These are phyloP conservation scores for Hybos culiciformis DNA, from an alignment of 2,888 invertebrate species.

Conservation along the genomic window DNA sequence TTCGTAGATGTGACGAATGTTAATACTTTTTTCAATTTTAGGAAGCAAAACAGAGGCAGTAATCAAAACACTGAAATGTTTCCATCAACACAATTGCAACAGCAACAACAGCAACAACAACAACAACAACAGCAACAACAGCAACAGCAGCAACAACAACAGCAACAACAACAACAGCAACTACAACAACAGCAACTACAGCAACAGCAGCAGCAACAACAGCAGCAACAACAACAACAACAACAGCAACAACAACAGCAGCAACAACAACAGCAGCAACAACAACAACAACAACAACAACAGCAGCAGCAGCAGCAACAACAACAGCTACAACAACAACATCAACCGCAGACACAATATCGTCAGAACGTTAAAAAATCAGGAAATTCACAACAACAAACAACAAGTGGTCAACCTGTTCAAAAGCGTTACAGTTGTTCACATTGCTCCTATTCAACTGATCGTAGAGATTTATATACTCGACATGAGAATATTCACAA, in stretches of 20 bases:
- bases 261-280: not conserved
- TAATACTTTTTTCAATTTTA: too few species aligned
- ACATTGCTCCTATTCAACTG: constrained; percentile 83
- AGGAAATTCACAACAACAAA: constrained; percentile 14
- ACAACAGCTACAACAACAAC: constrained; percentile 23
- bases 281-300: too few species aligned
- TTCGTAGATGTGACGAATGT: constrained; percentile 29
- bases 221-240: constrained; percentile 12
- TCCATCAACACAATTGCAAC: constrained; percentile 7
- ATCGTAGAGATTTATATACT: constrained; percentile 78
- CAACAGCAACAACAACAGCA: constrained; percentile 14
- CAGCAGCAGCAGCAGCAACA: constrained; percentile 14
- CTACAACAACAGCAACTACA: too few species aligned
- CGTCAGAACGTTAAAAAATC: constrained; percentile 1
- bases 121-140: constrained; percentile 25
- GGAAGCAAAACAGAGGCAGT: too few species aligned
- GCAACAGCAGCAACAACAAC: constrained; percentile 17
- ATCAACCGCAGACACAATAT: not conserved
- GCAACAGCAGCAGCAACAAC: constrained; percentile 15
- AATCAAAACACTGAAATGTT: too few species aligned
- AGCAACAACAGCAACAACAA: constrained; percentile 5
- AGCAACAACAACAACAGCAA: too few species aligned
- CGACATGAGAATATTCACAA: constrained; percentile 88
- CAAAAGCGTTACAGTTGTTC: constrained; percentile 71
- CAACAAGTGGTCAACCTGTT: constrained; percentile 17